Percentiles rank a stretch among this genome's conserved stretches.
Conservation (phyloP, 2,113 vertebrate species). For the Pollachius pollachius region DNA sequence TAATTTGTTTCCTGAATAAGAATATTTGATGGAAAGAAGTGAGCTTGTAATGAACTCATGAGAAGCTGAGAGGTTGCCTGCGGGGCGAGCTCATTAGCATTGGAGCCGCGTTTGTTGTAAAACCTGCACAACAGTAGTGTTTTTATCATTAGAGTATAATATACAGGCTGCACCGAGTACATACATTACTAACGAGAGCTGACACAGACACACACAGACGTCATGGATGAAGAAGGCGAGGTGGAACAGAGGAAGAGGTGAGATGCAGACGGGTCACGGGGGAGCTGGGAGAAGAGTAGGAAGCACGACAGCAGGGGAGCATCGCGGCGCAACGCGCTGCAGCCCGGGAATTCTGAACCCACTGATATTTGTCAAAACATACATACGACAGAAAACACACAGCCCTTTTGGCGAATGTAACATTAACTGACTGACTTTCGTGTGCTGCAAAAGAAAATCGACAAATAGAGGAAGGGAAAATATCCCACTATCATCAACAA, state of each 20-base stretch:
- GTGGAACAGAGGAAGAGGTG: too few relatives aligned
- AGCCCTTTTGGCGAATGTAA: background rate
- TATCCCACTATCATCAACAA: too few relatives aligned
- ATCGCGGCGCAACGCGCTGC: conserved; percentile 29
- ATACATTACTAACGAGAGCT: background rate
- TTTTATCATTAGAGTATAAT: background rate
- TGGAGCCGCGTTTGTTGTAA: conserved; percentile 23
- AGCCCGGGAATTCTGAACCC: conserved; percentile 37
- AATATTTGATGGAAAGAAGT: conserved; percentile 25
- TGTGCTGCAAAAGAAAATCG: background rate
- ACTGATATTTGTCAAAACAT: conserved; percentile 26
- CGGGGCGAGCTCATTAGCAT: conserved; percentile 51
- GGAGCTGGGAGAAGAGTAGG: conserved; percentile 18
- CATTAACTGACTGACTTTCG: background rate
- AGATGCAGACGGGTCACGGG: background rate
- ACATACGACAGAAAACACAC: background rate
- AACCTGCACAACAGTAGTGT: background rate
- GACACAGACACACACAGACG: background rate
- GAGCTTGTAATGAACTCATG: conserved; percentile 54
- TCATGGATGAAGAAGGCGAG: too few relatives aligned
- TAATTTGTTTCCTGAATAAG: conserved; percentile 37
- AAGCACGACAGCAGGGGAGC: conserved; percentile 29
- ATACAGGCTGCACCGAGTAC: background rate
- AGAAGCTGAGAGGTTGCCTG: conserved; percentile 58
- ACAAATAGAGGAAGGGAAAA: too few relatives aligned